phyloP scores from a whole-genome alignment of 2,888 invertebrate species.

The Timandra comae region DNA sequence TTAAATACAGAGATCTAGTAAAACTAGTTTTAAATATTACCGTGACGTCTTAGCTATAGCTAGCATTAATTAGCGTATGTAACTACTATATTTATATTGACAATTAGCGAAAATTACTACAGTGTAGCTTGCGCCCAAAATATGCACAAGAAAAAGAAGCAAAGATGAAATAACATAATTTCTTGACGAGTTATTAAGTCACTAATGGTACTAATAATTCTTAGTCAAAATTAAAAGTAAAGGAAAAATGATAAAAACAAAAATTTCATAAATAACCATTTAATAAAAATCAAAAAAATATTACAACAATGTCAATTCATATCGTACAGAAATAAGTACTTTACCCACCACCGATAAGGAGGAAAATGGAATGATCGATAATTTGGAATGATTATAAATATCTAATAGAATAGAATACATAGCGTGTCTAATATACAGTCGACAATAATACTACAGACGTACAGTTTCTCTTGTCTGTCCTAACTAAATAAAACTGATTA shows the following conservation, averaged over 20 bases:
- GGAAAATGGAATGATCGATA: conserved; percentile 26
- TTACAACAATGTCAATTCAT: conserved; percentile 47
- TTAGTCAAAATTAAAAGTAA: no score
- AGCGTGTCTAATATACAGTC: no score
- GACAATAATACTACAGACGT: no score
- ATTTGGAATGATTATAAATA: conserved; percentile 14
- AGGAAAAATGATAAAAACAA: conserved; percentile 41
- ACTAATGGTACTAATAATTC: no score
- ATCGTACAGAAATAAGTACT: conserved; percentile 52
- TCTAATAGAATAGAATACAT: conserved; percentile 2
- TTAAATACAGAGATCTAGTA: no score
- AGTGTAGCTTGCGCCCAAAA: no score
- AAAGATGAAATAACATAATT: no score
- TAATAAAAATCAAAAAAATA: conserved; percentile 63
- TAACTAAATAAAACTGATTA: conserved; percentile 13
- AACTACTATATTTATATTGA: conserved; percentile 32
- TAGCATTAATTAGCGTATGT: not conserved
- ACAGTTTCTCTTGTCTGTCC: no score
- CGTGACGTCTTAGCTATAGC: no score
- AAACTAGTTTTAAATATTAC: no score
- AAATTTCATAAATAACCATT: conserved; percentile 55
- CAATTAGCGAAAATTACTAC: conserved; percentile 55
- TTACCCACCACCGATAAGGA: conserved; percentile 52
- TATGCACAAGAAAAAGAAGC: no score
- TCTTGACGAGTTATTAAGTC: no score